Conservation (phyloP, 92 coral and sea anemone species). For the Phenganax marumi region DNA sequence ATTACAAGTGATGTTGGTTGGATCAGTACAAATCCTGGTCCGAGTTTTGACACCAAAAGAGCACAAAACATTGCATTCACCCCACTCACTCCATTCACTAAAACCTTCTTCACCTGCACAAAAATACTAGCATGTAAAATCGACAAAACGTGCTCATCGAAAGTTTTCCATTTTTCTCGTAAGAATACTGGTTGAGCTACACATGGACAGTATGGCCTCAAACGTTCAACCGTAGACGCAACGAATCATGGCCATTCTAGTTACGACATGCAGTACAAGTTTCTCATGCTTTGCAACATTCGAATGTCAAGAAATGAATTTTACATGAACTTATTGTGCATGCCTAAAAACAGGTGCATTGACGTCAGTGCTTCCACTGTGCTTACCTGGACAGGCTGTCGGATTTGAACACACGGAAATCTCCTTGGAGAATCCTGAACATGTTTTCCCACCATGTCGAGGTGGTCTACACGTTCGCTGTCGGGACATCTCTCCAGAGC, state of each 20-base stretch:
- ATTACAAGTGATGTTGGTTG: neutral
- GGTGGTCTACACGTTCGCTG: neutral
- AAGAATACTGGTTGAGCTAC: too few species aligned
- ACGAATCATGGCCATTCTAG: too few species aligned
- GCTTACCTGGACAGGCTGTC: slow-evolving; percentile 5
- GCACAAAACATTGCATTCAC: slow-evolving; percentile 13
- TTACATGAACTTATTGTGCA: too few species aligned
- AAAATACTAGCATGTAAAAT: neutral
- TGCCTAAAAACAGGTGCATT: too few species aligned
- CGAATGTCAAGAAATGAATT: too few species aligned
- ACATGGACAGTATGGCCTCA: too few species aligned
- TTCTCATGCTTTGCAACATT: too few species aligned
- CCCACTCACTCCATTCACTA: slow-evolving; percentile 28
- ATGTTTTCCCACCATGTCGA: neutral
- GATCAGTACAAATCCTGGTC: neutral
- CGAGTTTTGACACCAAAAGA: neutral
- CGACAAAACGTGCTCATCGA: too few species aligned
- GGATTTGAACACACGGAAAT: slow-evolving; percentile 1
- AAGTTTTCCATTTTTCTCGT: too few species aligned
- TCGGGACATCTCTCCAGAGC: neutral
- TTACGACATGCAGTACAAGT: too few species aligned
- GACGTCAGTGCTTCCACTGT: too few species aligned
- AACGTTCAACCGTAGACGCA: too few species aligned
- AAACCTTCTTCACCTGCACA: slow-evolving; percentile 7
- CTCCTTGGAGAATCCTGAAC: neutral